Evolutionary conservation across 2,113 vertebrate species (phyloP).

Genomic region (Cercopithecus mona): DNA sequence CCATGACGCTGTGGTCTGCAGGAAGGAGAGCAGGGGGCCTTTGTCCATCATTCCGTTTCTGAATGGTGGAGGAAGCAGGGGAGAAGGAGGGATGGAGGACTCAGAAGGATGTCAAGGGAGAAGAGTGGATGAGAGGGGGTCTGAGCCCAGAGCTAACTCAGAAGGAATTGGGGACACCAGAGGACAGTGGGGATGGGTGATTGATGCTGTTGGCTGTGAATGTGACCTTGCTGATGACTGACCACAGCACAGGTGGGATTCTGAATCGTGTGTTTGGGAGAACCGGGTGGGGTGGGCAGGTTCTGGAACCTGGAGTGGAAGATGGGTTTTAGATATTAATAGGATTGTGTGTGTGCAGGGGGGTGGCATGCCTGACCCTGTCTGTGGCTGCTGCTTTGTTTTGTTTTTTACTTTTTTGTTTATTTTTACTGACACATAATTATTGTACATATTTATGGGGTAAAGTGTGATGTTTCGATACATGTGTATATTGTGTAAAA

Average conservation of each 20-base stretch:
- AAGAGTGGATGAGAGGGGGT: not conserved
- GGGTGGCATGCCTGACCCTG: no score
- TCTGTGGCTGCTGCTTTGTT: not conserved
- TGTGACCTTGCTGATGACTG: not conserved
- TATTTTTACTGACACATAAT: not conserved
- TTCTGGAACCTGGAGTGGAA: not conserved
- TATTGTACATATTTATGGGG: not conserved
- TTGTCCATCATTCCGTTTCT: fast-evolving
- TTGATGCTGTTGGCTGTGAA: not conserved
- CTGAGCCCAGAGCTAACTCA: not conserved
- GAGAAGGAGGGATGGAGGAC: not conserved
- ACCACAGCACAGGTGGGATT: not conserved
- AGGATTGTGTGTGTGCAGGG: not conserved
- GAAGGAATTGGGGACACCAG: not conserved
- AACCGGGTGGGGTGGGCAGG: not conserved
- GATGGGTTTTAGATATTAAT: not conserved
- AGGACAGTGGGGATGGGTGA: not conserved
- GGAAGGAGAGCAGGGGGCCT: not conserved
- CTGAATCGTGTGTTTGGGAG: not conserved
- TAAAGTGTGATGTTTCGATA: not conserved
- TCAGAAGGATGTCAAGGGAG: not conserved
- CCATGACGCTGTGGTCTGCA: fast-evolving
- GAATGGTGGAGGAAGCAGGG: not conserved
- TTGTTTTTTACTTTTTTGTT: not conserved
- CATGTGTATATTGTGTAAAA: not conserved